phyloP scores from a whole-genome alignment of 2,113 vertebrate genomes.

The Haemorhous mexicanus region DNA sequence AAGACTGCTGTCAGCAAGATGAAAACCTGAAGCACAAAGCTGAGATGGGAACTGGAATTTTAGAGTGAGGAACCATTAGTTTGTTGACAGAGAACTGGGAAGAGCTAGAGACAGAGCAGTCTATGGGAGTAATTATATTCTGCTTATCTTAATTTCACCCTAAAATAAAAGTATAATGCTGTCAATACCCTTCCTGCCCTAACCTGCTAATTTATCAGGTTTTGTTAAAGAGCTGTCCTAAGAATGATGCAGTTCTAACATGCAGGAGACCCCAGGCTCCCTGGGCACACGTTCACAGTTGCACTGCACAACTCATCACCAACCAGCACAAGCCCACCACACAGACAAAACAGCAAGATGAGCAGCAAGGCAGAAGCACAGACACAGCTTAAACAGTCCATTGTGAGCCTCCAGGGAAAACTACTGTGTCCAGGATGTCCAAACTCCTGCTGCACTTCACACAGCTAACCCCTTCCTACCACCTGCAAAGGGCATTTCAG shows the following conservation, averaged over 20 bases:
- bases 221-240: background rate
- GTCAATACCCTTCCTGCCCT: background rate
- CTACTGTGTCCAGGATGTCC: rapidly evolving
- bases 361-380: background rate
- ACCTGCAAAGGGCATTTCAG: background rate
- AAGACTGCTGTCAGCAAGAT: background rate
- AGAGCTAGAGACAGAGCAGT: background rate
- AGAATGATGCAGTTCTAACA: background rate
- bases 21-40: background rate
- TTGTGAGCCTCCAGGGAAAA: background rate
- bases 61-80: background rate
- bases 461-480: background rate
- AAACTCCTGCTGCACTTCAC: background rate
- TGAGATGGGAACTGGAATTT: background rate
- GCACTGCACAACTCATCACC: background rate
- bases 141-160: background rate
- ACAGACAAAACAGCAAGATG: background rate
- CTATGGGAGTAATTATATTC: background rate
- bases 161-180: background rate
- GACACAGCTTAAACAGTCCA: rapidly evolving
- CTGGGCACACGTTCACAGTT: rapidly evolving
- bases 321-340: background rate
- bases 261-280: background rate
- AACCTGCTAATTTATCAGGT: background rate
- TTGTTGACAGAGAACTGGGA: background rate